A percentile compares a stretch with the other conserved stretches of the same genome.
Evolutionary conservation across 2,888 invertebrate species (phyloP).

Genomic region (Zelleria hepariella): DNA sequence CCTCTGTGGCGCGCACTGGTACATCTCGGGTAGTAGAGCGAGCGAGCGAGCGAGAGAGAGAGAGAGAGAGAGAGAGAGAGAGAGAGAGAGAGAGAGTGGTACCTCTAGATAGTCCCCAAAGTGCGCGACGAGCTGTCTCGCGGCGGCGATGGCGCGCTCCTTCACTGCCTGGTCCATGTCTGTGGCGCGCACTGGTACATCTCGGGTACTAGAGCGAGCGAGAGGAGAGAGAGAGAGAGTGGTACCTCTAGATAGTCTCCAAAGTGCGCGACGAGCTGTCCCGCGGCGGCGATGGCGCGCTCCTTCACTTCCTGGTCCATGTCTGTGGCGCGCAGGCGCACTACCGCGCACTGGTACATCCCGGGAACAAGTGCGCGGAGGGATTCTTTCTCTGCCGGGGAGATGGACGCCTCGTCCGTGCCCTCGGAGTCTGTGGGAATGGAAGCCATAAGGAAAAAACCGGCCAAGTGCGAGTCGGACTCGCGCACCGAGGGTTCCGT

Average conservation of each 20-base stretch:
- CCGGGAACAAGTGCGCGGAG: constrained; percentile 85
- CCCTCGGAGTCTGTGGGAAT: neutral
- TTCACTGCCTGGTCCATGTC: constrained; percentile 99
- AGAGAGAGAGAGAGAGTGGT: too few relatives aligned
- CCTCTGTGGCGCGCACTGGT: constrained; percentile 90
- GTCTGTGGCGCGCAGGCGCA: constrained; percentile 92
- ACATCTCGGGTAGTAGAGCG: constrained; percentile 85
- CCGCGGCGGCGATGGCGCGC: constrained; percentile 96
- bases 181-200: constrained; percentile 91
- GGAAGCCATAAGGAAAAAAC: too few relatives aligned
- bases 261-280: constrained; percentile 92
- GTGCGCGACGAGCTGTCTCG: constrained; percentile 94
- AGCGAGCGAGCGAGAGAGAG: constrained; percentile 37
- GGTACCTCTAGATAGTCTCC: constrained; percentile 96
- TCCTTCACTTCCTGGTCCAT: constrained; percentile 99
- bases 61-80: neutral
- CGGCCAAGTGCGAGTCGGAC: too few relatives aligned
- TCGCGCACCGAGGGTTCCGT: too few relatives aligned
- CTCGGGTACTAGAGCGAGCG: constrained; percentile 82
- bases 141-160: constrained; percentile 96
- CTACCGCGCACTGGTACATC: constrained; percentile 88
- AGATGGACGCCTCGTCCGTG: too few relatives aligned
- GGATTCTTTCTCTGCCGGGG: too few relatives aligned
- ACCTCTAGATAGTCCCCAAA: constrained; percentile 95
- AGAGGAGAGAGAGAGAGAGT: too few relatives aligned